A percentile compares a stretch with the other conserved stretches of the same genome.
These are phyloP conservation scores for Meandrusa payeni DNA, from an alignment of 2,888 invertebrate genomes.

Conservation along the genomic window DNA sequence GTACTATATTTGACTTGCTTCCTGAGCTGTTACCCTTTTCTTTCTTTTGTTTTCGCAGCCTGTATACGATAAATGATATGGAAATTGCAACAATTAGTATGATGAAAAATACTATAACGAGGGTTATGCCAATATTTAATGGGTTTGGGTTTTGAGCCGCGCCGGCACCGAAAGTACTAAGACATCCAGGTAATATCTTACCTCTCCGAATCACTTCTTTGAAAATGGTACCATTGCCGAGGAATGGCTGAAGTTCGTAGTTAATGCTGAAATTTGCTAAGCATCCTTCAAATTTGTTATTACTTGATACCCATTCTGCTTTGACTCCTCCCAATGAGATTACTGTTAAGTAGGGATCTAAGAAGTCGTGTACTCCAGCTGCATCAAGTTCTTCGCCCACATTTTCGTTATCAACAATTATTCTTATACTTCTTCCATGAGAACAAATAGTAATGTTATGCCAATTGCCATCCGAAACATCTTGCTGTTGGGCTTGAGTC, in stretches of 20 bases:
- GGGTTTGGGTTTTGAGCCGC: constrained; percentile 91
- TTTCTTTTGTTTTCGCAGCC: constrained; percentile 91
- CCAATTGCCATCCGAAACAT: constrained; percentile 92
- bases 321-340: constrained; percentile 90
- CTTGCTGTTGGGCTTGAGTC: constrained; percentile 83
- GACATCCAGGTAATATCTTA: constrained; percentile 87
- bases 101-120: constrained; percentile 96
- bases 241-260: constrained; percentile 93
- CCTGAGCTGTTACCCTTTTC: constrained; percentile 87
- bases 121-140: constrained; percentile 94
- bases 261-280: constrained; percentile 94
- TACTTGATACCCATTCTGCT: constrained; percentile 80
- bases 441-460: constrained; percentile 91
- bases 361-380: constrained; percentile 93
- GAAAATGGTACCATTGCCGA: constrained; percentile 92
- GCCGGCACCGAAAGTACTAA: constrained; percentile 87
- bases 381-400: constrained; percentile 93
- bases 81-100: constrained; percentile 93
- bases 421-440: constrained; percentile 84
- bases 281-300: constrained; percentile 92
- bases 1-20: constrained; percentile 85
- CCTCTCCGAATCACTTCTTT: constrained; percentile 85
- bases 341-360: constrained; percentile 93
- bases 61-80: constrained; percentile 95
- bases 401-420: constrained; percentile 85